These are phyloP conservation scores for Rhinogobio ventralis DNA, from an alignment of 2,797 vertebrate species.

Conservation along the genomic window DNA sequence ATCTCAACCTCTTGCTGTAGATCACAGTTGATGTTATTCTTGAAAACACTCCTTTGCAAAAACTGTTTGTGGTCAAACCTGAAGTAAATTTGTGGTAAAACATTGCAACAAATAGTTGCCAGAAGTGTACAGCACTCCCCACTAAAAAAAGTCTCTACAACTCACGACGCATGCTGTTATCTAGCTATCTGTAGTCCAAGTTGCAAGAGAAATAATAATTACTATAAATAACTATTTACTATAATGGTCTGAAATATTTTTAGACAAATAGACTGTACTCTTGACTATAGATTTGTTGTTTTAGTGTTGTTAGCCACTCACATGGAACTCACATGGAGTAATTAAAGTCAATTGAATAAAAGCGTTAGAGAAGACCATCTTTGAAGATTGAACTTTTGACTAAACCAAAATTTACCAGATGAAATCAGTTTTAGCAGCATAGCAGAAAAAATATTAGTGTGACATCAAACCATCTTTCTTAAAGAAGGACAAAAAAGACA, in stretches of 20 bases:
- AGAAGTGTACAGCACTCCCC: background rate
- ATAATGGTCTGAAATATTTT: background rate
- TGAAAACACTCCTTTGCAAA: background rate
- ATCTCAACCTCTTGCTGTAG: background rate
- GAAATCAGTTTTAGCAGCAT: background rate
- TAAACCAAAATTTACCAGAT: background rate
- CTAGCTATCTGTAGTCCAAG: background rate
- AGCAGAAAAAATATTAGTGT: background rate
- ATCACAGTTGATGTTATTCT: background rate
- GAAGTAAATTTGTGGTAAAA: background rate
- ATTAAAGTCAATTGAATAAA: background rate
- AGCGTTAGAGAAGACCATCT: background rate
- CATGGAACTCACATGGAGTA: background rate
- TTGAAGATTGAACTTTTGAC: background rate
- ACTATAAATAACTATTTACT: background rate
- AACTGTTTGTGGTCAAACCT: background rate
- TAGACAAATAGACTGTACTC: background rate
- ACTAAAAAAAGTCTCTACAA: background rate
- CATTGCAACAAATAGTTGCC: background rate
- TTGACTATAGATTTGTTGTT: background rate
- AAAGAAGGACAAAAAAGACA: slow-evolving; percentile 35
- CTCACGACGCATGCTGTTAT: background rate
- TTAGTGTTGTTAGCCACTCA: slow-evolving; percentile 4
- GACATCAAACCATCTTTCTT: background rate
- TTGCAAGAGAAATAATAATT: background rate